phyloP scores from a whole-genome alignment of 2,888 invertebrate genomes.

The Xestia c-nigrum region DNA sequence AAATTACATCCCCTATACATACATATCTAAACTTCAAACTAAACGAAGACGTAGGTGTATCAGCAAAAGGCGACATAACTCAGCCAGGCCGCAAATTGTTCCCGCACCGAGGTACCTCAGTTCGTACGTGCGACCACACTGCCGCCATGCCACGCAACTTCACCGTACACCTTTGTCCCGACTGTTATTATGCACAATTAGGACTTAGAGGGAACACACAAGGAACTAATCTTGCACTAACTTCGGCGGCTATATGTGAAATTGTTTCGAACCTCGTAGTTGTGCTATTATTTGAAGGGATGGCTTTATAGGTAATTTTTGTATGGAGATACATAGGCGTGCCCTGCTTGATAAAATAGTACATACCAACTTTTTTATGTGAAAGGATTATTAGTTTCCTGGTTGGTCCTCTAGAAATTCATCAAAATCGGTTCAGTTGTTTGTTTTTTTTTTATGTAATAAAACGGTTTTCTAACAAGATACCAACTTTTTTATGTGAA shows the following conservation, averaged over 20 bases:
- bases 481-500: no score
- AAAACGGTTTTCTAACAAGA: no score
- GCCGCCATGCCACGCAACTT: slow-evolving; percentile 74
- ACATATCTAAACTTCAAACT: slow-evolving; percentile 45
- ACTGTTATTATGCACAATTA: slow-evolving; percentile 87
- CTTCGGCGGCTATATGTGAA: slow-evolving; percentile 75
- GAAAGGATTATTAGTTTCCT: no score
- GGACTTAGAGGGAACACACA: slow-evolving; percentile 80
- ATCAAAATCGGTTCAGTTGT: no score
- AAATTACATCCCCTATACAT: slow-evolving; percentile 47
- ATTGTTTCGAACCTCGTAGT: slow-evolving; percentile 76
- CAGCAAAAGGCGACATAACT: slow-evolving; percentile 77
- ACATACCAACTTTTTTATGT: no score
- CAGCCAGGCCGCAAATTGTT: slow-evolving; percentile 84
- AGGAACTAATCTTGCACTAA: slow-evolving; percentile 83
- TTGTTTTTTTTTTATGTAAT: no score
- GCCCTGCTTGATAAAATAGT: neutral
- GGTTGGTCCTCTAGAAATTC: no score
- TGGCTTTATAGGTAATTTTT: slow-evolving; percentile 18
- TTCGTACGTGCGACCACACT: slow-evolving; percentile 73
- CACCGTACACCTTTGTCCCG: slow-evolving; percentile 81
- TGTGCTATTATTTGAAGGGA: slow-evolving; percentile 61
- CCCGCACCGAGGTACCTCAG: slow-evolving; percentile 67
- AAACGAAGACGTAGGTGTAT: slow-evolving; percentile 56
- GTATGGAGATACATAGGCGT: neutral